phyloP scores from a whole-genome alignment of 2,113 vertebrate species.

The Oplegnathus fasciatus region DNA sequence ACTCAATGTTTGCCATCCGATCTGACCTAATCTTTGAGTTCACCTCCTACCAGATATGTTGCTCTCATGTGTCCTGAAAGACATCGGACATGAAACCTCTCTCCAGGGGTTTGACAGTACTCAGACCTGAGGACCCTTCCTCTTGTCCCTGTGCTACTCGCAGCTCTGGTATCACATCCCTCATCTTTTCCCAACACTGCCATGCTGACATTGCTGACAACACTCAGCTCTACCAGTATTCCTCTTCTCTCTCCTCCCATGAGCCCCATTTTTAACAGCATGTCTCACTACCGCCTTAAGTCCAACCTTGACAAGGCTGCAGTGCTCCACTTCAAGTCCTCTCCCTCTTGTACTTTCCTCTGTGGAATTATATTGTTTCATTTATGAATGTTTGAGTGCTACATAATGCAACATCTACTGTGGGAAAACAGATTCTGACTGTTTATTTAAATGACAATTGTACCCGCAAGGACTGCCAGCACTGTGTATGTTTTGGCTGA shows the following conservation, averaged over 20 bases:
- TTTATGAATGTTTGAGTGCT: slow-evolving; percentile 60
- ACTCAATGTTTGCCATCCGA: background rate
- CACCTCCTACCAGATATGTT: background rate
- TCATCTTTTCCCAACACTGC: slow-evolving; percentile 32
- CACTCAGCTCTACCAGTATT: slow-evolving; percentile 31
- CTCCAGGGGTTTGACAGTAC: slow-evolving; percentile 10
- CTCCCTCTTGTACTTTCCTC: slow-evolving; percentile 36
- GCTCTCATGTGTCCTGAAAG: slow-evolving; percentile 11
- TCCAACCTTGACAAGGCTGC: slow-evolving; percentile 62
- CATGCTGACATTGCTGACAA: slow-evolving; percentile 50
- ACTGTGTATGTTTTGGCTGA: slow-evolving; percentile 44
- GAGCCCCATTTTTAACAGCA: slow-evolving; percentile 50
- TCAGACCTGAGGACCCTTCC: slow-evolving; percentile 30
- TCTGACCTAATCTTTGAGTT: slow-evolving; percentile 31
- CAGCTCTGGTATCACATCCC: slow-evolving; percentile 27
- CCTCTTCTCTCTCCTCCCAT: slow-evolving; percentile 34
- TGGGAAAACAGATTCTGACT: slow-evolving; percentile 47
- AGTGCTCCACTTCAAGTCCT: slow-evolving; percentile 41
- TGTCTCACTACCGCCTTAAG: slow-evolving; percentile 40
- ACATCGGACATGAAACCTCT: slow-evolving; percentile 19
- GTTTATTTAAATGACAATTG: slow-evolving; percentile 66
- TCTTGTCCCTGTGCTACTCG: slow-evolving; percentile 21
- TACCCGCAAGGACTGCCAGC: slow-evolving; percentile 48
- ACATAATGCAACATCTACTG: slow-evolving; percentile 55
- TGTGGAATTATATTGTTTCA: slow-evolving; percentile 52